Evolutionary conservation across 2,888 invertebrate genomes (phyloP).

Genomic region (Leptinotarsa rubiginosa): DNA sequence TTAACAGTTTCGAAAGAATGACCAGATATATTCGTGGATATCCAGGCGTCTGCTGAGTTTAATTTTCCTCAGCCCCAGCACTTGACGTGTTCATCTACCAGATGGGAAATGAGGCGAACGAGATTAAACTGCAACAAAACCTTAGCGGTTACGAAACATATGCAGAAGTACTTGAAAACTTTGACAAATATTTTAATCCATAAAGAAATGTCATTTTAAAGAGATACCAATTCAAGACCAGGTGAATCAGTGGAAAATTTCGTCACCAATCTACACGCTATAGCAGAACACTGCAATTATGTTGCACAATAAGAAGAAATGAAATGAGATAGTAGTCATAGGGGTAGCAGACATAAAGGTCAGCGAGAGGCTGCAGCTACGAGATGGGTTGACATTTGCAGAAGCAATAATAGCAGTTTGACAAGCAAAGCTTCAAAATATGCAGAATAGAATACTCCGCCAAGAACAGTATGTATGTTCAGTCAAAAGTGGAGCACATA

Average conservation of each 20-base stretch:
- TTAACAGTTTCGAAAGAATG: not conserved
- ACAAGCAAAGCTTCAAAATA: not conserved
- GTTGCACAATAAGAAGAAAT: conserved; percentile 18
- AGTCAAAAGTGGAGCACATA: conserved; percentile 4
- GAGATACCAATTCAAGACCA: conserved; percentile 16
- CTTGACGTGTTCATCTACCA: not conserved
- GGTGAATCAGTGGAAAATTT: conserved; percentile 19
- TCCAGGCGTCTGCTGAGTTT: conserved; percentile 1
- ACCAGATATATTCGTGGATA: conserved; percentile 16
- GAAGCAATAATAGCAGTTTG: conserved; percentile 10
- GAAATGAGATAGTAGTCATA: conserved; percentile 26
- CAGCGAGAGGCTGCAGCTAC: conserved; percentile 16
- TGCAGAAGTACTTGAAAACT: not conserved
- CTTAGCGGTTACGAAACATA: not conserved
- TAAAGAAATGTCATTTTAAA: conserved; percentile 7
- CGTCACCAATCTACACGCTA: conserved; percentile 15
- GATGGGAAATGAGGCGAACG: not conserved
- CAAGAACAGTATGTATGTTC: conserved; percentile 20
- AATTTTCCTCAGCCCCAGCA: not conserved
- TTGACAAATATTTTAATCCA: conserved; percentile 5
- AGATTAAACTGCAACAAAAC: not conserved
- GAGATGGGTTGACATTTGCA: conserved; percentile 22
- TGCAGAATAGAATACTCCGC: too few species aligned
- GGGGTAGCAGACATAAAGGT: conserved; percentile 23
- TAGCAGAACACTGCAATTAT: conserved; percentile 27